phyloP scores from a whole-genome alignment of 1,140 invertebrate genomes.

The Chironomus striatipennis region DNA sequence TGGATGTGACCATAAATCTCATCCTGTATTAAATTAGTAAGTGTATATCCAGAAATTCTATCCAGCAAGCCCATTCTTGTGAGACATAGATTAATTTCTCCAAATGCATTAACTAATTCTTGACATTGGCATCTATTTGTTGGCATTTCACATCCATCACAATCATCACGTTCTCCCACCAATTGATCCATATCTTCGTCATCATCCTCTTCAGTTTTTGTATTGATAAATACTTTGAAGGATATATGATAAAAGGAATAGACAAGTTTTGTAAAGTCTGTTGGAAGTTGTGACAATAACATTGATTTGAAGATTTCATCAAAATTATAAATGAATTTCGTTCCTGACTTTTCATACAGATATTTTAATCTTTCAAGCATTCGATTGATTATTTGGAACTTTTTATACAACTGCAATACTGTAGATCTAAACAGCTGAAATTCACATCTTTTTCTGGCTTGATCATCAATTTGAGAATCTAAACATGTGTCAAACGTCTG shows the following conservation, averaged over 20 bases:
- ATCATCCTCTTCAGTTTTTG: constrained; percentile 28
- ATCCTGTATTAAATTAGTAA: constrained; percentile 71
- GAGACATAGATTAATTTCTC: constrained; percentile 65
- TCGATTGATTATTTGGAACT: neutral
- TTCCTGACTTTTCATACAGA: neutral
- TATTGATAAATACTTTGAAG: constrained; percentile 60
- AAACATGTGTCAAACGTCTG: constrained; percentile 29
- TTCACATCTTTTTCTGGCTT: neutral
- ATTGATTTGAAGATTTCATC: constrained; percentile 51
- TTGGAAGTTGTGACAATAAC: constrained; percentile 59
- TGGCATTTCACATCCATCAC: constrained; percentile 62
- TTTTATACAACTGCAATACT: constrained; percentile 11
- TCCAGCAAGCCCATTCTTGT: constrained; percentile 70
- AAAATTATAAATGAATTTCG: neutral
- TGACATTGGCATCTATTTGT: constrained; percentile 64
- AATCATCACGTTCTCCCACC: constrained; percentile 50
- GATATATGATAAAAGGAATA: constrained; percentile 67
- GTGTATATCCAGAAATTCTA: constrained; percentile 65
- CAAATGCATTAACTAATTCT: constrained; percentile 63
- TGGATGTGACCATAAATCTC: constrained; percentile 72
- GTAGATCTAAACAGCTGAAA: neutral
- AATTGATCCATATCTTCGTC: constrained; percentile 43
- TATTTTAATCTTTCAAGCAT: neutral
- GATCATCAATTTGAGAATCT: constrained; percentile 2
- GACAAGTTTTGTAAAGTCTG: constrained; percentile 58